Evolutionary conservation across 2,797 vertebrate genomes (phyloP).

Genomic region (Momotus momota): DNA sequence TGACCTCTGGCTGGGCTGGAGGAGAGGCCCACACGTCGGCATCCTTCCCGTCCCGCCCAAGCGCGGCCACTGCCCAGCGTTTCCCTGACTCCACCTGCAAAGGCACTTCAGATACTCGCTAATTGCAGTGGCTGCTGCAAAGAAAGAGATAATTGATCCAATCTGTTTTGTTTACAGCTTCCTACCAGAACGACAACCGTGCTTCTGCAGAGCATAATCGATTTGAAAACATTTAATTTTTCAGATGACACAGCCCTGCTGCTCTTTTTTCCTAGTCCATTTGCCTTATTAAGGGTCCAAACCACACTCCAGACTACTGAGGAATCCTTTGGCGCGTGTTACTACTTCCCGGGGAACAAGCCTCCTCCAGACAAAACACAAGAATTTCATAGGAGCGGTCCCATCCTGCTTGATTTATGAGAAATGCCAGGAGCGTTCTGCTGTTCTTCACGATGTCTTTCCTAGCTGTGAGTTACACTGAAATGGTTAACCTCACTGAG

Average conservation of each 20-base stretch:
- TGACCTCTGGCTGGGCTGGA: neutral
- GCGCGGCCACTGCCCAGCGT: rapidly evolving
- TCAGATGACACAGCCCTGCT: constrained; percentile 47
- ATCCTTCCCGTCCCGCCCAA: neutral
- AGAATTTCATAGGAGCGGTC: rapidly evolving
- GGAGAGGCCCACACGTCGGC: neutral
- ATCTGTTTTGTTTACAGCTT: constrained; percentile 73
- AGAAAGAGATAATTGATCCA: constrained; percentile 62
- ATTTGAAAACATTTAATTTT: constrained; percentile 58
- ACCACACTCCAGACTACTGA: neutral
- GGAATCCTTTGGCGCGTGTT: rapidly evolving
- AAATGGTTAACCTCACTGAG: neutral
- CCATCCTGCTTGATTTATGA: neutral
- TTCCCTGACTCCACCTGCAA: neutral
- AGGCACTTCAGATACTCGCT: neutral
- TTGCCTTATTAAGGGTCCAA: constrained; percentile 32
- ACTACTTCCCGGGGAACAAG: neutral
- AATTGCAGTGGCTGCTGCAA: neutral
- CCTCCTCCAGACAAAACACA: neutral
- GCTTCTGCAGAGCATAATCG: constrained; percentile 66
- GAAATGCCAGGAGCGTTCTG: neutral
- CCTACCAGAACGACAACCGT: constrained; percentile 35
- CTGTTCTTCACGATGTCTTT: neutral
- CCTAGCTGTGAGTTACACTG: neutral
- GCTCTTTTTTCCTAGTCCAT: constrained; percentile 24